Evolutionary conservation across 2,888 invertebrate species (phyloP), one percentile per base, ranked within the genome.

Genomic region (Caenorhabditis sp.): DNA sequence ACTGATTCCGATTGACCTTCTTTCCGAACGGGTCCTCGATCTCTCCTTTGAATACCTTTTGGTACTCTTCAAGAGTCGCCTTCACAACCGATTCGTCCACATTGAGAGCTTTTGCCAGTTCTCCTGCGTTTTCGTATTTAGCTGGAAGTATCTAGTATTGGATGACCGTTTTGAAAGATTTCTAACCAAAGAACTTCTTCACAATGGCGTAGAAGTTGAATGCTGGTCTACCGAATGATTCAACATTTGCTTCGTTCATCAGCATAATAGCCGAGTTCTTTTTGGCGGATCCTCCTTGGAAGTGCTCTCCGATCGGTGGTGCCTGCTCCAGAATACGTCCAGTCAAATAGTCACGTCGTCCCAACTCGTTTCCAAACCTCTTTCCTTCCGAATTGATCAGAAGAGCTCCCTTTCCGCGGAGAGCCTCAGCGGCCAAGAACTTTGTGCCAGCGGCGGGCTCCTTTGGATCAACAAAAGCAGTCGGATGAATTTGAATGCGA

Each of bases 381-480:
- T 73, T 35, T 11, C 89, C 89, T 7, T 86, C 68, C 6, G 83
- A 73, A 55, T 85, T 87, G 20, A 89, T 68, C 80, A 86, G 65
- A 22, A 88, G 53, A 6, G 87, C 87, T 27, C 88, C 89, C 59
- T 87, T 87, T 58, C 89, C 89, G 11, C 89, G 73, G 17, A 89
- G 77, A 20, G 89, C 89, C 53, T 89, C 89, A 11, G 89, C 89
- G 0, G 89, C 89, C 39, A 89, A 74, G 74, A 89, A 89, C 62
- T 89, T 89, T 3, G 89, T 89, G 15, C 41, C 52, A 2, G 80
- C 87, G 1, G 43, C 52, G 9, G 89, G 89, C 3, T 82, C 78
- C 24, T 86, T 86, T 5, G 89, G 88, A 55, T 89, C 89, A 17
- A 89, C 80, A 66, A 89, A 89, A 0, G 87, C 86, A 0, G 88